Conservation (phyloP, 2,797 vertebrate genomes). For the Todus mexicanus region DNA sequence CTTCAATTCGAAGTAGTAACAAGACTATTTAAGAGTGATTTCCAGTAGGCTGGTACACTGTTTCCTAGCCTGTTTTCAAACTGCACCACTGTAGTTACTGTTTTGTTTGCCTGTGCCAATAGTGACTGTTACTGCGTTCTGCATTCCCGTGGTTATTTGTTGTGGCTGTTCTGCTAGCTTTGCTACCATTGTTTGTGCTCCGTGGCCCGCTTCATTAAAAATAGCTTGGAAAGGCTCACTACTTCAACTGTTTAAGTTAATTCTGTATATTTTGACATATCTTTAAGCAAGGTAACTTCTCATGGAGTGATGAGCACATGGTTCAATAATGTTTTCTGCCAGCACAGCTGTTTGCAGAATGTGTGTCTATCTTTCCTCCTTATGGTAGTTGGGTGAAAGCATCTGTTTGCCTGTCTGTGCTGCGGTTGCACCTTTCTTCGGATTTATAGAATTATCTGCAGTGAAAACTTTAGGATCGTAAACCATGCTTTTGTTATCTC, state of each 20-base stretch:
- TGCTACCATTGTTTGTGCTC: background rate
- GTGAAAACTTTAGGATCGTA: background rate
- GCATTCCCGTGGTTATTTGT: background rate
- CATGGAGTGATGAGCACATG: background rate
- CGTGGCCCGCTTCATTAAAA: background rate
- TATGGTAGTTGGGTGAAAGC: conserved; percentile 16
- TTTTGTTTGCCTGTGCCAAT: background rate
- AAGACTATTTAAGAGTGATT: background rate
- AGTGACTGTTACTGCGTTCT: background rate
- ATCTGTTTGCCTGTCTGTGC: conserved; percentile 50
- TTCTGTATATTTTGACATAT: background rate
- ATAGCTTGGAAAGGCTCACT: background rate
- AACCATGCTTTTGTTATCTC: background rate
- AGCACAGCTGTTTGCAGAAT: conserved; percentile 49
- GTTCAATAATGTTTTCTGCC: conserved; percentile 8
- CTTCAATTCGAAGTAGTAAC: background rate
- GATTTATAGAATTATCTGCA: background rate
- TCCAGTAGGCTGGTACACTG: background rate
- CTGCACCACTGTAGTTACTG: background rate
- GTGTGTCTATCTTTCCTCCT: conserved; percentile 20
- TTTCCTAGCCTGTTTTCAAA: background rate
- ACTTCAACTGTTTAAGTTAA: background rate
- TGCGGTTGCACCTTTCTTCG: background rate
- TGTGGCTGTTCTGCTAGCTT: background rate
- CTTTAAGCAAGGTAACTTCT: conserved; percentile 1